phyloP scores from a whole-genome alignment of 2,888 invertebrate species.

The Gari tellinella region DNA sequence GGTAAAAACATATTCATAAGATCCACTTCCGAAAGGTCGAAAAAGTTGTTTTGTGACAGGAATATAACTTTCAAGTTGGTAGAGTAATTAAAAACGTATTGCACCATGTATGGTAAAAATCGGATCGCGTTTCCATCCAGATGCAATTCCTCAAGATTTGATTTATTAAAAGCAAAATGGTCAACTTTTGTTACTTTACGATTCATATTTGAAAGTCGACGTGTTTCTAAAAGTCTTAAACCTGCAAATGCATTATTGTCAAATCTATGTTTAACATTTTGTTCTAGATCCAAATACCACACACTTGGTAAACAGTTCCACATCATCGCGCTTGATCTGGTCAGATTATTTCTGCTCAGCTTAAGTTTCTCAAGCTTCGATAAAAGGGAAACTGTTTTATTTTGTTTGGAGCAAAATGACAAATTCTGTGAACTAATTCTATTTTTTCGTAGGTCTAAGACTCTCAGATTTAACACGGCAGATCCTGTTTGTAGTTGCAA shows the following conservation, averaged over 20 bases:
- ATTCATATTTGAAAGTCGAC: conserved; percentile 7
- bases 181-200: not conserved
- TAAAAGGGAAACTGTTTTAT: too few relatives aligned
- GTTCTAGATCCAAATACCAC: too few relatives aligned
- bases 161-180: conserved; percentile 18
- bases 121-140: conserved; percentile 13
- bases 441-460: too few relatives aligned
- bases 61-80: conserved; percentile 9
- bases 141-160: conserved; percentile 8
- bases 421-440: too few relatives aligned
- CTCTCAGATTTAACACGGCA: too few relatives aligned
- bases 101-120: not conserved
- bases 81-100: conserved; percentile 8
- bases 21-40: not conserved
- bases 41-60: conserved; percentile 18
- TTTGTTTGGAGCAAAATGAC: too few relatives aligned
- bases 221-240: conserved; percentile 6
- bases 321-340: too few relatives aligned
- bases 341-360: too few relatives aligned
- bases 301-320: too few relatives aligned
- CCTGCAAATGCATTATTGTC: conserved; percentile 21
- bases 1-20: conserved; percentile 7
- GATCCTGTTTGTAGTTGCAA: too few relatives aligned
- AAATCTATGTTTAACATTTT: too few relatives aligned
- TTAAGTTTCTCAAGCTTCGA: too few relatives aligned